Evolutionary conservation across 2,113 vertebrate species (phyloP).

Genomic region (Aix galericulata): DNA sequence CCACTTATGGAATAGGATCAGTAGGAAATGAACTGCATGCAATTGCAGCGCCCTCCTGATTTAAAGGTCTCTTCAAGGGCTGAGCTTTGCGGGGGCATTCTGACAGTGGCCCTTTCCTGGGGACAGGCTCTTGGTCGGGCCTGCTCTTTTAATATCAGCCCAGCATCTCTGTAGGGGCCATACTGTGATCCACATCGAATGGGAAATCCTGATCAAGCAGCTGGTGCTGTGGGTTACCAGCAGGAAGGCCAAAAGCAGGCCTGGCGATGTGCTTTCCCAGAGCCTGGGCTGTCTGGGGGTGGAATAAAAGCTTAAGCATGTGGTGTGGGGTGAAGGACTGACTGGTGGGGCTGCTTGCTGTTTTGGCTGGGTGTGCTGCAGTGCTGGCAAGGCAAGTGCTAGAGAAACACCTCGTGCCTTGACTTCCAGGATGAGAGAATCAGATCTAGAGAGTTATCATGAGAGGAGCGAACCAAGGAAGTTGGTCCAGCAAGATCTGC

Average conservation of each 20-base stretch:
- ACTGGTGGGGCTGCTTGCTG: neutral
- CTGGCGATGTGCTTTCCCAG: neutral
- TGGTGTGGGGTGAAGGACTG: neutral
- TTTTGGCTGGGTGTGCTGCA: neutral
- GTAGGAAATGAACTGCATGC: neutral
- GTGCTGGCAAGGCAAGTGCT: neutral
- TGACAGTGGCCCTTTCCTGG: neutral
- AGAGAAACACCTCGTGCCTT: neutral
- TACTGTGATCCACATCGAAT: neutral
- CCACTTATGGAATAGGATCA: neutral
- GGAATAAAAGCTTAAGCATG: neutral
- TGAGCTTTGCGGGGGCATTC: neutral
- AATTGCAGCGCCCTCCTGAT: neutral
- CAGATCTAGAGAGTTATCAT: neutral
- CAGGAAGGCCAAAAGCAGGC: neutral
- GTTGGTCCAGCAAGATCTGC: neutral
- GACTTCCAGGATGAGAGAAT: neutral
- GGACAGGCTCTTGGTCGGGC: rapidly evolving
- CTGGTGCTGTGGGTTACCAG: neutral
- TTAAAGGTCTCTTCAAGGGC: neutral
- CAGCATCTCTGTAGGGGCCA: neutral
- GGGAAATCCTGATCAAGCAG: neutral
- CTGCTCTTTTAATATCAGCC: neutral
- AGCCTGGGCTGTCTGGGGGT: no score
- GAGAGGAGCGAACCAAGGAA: neutral